Evolutionary conservation across 23 tunicate genomes (phyloP), one percentile per base, ranked within the genome.

Genomic region (Pegea sp.): DNA sequence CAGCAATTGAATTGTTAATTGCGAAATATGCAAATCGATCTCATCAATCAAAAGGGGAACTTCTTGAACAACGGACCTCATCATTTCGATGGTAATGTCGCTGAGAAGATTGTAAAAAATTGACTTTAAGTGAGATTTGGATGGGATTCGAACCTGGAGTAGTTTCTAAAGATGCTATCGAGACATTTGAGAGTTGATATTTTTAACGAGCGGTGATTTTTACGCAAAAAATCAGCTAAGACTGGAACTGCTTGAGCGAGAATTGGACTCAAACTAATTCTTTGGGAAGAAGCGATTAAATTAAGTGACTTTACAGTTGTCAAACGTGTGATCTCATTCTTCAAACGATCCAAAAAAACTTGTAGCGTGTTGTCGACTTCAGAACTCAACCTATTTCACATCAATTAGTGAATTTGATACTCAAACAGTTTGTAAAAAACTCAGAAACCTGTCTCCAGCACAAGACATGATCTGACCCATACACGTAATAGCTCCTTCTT

Each of bases 401-500:
- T 42, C 18, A 13, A 42, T 42, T 18, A 13, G 48, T 42, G 18
- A 42, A 42, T 13, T 42, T 42, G n/a, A 19, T 52, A 52, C 13
- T 19, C 23, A 52, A 52, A 52, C 13, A 19, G n/a, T 52, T 8
- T 11, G 8, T 19, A 22, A 19, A 52, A 52, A 52, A 52, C 23
- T n/a, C n/a, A n/a, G n/a, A 52, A 42, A 76, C 88, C 65, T 61
- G 66, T 65, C 51, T 16, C 97, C 97, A 24, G 88, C 88, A 46
- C 64, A 69, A 8, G 98, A 69, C 54, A 89, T 64, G 26, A 89
- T 66, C 32, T 67, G 80, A n/a, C 90, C 98, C 81, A 77, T 77
- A 58, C 98, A 89, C 4, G 73, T 76, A 20, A 89, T 89, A 2
- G 98, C 98, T 28, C 90, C 49, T 27, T 89, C 98, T 49, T 89